These are phyloP conservation scores for Zaprionus lineosus DNA, from an alignment of 2,888 invertebrate species.

Conservation along the genomic window DNA sequence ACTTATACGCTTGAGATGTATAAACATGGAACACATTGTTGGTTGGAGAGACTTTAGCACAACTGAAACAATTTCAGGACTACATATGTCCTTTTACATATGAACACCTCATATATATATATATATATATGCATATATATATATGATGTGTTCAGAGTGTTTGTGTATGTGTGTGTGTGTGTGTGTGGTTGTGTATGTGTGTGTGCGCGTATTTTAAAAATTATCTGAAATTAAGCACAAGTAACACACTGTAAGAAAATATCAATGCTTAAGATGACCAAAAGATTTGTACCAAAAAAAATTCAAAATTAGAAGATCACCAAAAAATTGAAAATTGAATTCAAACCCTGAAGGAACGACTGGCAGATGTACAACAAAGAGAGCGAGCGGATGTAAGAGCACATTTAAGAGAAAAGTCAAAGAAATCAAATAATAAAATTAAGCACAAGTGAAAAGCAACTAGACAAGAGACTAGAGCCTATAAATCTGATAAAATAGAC, in stretches of 20 bases:
- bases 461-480: not conserved
- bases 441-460: not conserved
- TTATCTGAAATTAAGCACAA: constrained; percentile 19
- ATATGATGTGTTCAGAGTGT: constrained; percentile 5
- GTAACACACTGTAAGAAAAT: constrained; percentile 39
- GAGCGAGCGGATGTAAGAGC: constrained; percentile 12
- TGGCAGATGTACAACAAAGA: constrained; percentile 24
- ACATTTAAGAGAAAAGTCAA: not conserved
- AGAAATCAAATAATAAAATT: not conserved
- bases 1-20: constrained; percentile 38
- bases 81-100: too few species aligned
- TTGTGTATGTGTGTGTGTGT: constrained; percentile 14
- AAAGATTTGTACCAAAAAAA: too few species aligned
- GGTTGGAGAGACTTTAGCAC: constrained; percentile 54
- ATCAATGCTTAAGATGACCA: constrained; percentile 31
- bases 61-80: constrained; percentile 55
- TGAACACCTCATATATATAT: too few species aligned
- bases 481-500: too few species aligned
- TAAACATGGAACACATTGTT: constrained; percentile 55
- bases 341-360: constrained; percentile 22
- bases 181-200: constrained; percentile 14
- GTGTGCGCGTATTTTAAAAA: too few species aligned
- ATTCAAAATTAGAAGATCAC: too few species aligned
- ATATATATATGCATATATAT: constrained; percentile 17
- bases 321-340: constrained; percentile 22